A percentile compares a stretch with the other conserved stretches of the same genome.
Evolutionary conservation across 2,113 vertebrate species (phyloP).

Genomic region (Globicephala melas): DNA sequence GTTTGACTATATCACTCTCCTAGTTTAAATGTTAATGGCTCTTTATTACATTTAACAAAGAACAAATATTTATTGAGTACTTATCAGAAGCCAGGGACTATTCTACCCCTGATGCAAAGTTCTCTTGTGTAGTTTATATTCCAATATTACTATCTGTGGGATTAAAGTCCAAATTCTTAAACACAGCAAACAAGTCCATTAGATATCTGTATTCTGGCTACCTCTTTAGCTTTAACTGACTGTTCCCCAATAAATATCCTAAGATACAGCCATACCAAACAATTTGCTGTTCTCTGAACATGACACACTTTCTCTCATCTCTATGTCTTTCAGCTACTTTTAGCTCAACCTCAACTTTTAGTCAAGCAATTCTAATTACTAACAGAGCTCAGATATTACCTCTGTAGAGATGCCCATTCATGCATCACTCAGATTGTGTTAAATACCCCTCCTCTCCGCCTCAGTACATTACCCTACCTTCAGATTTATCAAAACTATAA

Average conservation of each 20-base stretch:
- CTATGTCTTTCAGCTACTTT: background rate
- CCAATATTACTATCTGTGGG: background rate
- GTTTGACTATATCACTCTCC: background rate
- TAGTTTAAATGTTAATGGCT: background rate
- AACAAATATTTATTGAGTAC: background rate
- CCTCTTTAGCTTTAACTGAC: background rate
- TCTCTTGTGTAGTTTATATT: background rate
- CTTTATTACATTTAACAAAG: background rate
- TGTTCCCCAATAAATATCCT: background rate
- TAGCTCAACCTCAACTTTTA: background rate
- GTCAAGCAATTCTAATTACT: background rate
- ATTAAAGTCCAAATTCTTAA: slow-evolving; percentile 20
- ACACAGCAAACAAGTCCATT: background rate
- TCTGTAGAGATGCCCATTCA: background rate
- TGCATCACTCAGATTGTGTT: background rate
- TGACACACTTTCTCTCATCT: background rate
- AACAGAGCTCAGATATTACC: background rate
- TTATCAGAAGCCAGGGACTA: background rate
- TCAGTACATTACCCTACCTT: background rate
- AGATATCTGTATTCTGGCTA: background rate
- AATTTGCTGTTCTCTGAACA: background rate
- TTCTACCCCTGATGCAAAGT: background rate
- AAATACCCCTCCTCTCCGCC: background rate
- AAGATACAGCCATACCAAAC: background rate
- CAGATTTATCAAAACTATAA: background rate